These are phyloP conservation scores for Dicentrarchus labrax DNA, from an alignment of 2,113 vertebrate genomes.

Conservation along the genomic window DNA sequence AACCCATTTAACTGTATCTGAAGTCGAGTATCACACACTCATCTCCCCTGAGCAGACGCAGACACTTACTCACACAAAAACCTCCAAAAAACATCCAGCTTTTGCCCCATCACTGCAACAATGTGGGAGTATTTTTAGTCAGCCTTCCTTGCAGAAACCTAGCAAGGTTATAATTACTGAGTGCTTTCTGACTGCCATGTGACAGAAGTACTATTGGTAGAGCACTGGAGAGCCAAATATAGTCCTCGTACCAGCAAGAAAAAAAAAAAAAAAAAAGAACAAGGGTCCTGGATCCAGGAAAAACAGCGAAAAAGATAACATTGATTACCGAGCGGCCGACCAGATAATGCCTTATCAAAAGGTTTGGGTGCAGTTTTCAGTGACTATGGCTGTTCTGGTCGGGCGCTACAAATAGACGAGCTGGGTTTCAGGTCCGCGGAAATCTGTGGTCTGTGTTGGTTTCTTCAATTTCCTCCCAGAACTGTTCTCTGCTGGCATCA, in stretches of 20 bases:
- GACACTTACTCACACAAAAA: conserved; percentile 21
- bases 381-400: conserved; percentile 19
- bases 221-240: conserved; percentile 73
- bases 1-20: not conserved
- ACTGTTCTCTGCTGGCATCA: conserved; percentile 28
- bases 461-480: conserved; percentile 58
- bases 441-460: conserved; percentile 45
- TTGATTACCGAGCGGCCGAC: conserved; percentile 41
- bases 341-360: conserved; percentile 48
- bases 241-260: conserved; percentile 52
- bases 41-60: conserved; percentile 38
- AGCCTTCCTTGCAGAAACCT: conserved; percentile 70
- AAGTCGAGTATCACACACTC: conserved; percentile 11
- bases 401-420: conserved; percentile 34
- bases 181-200: conserved; percentile 79
- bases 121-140: conserved; percentile 79
- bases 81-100: conserved; percentile 41
- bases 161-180: conserved; percentile 82
- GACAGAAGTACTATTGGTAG: conserved; percentile 78
- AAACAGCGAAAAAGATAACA: conserved; percentile 45
- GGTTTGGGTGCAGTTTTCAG: conserved; percentile 48
- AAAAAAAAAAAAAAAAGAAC: conserved; percentile 27
- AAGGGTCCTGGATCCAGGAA: conserved; percentile 39
- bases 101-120: conserved; percentile 65
- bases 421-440: conserved; percentile 30